These are phyloP conservation scores for Amblyopsis hoosieri DNA, from an alignment of 2,797 vertebrate species.

Conservation along the genomic window DNA sequence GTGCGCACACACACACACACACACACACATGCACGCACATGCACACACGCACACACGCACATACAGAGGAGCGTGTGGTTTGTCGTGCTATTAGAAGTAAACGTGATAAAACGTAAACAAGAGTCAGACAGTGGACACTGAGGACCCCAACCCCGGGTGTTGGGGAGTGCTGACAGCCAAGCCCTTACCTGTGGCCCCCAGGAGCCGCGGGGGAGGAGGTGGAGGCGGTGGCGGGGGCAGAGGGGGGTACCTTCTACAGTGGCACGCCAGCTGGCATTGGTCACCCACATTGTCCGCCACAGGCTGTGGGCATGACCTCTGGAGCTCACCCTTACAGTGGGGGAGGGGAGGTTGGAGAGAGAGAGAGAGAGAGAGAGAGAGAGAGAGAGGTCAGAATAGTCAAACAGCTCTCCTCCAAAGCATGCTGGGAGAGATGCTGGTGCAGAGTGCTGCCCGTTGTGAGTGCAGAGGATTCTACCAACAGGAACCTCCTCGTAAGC, in stretches of 20 bases:
- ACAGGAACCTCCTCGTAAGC: conserved; percentile 45
- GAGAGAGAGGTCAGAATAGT: conserved; percentile 28
- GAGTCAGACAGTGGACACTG: conserved; percentile 28
- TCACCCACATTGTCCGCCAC: conserved; percentile 84
- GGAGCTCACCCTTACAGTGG: conserved; percentile 87
- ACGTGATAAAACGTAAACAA: conserved; percentile 3
- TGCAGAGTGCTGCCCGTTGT: conserved; percentile 50
- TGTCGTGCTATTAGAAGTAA: no score
- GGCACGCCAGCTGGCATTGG: conserved; percentile 89
- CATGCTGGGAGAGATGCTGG: conserved; percentile 55
- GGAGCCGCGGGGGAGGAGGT: conserved; percentile 81
- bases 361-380: conserved; percentile 21
- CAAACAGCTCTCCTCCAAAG: conserved; percentile 44
- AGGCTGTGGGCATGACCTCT: conserved; percentile 91
- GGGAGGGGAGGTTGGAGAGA: conserved; percentile 37
- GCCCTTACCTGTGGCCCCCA: conserved; percentile 73
- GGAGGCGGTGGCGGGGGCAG: conserved; percentile 92
- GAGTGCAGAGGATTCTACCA: conserved; percentile 54
- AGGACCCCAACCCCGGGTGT: conserved; percentile 40
- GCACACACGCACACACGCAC: not conserved
- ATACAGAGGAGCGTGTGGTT: not conserved
- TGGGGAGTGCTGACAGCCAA: conserved; percentile 13
- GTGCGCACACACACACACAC: conserved; percentile 14
- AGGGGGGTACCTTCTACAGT: conserved; percentile 89
- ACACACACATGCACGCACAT: conserved; percentile 1